phyloP scores from a whole-genome alignment of 1,140 invertebrate species.

The Latrodectus geometricus region DNA sequence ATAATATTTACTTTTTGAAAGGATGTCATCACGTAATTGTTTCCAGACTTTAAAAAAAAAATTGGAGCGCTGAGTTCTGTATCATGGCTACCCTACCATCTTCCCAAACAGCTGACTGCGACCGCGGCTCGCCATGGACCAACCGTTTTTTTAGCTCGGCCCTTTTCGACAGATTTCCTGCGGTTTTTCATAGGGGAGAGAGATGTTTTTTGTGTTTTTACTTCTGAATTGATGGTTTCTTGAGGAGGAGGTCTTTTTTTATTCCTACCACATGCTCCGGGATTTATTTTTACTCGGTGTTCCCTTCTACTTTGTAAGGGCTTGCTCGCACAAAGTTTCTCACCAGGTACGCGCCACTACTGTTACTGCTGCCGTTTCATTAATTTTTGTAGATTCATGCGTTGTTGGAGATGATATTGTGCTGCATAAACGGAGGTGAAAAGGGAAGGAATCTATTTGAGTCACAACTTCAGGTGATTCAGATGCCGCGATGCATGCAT shows the following conservation, averaged over 20 bases:
- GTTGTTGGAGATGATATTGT: constrained; percentile 38
- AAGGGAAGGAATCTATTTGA: not conserved
- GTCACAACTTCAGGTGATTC: not conserved
- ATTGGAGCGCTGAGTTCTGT: constrained; percentile 11
- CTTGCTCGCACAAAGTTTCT: constrained; percentile 37
- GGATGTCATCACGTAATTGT: no score
- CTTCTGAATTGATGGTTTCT: constrained; percentile 60
- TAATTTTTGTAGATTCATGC: constrained; percentile 54
- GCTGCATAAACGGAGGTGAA: not conserved
- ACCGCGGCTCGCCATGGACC: constrained; percentile 52
- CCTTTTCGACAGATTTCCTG: constrained; percentile 59
- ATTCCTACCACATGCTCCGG: not conserved
- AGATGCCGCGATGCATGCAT: not conserved
- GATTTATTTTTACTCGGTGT: constrained; percentile 53
- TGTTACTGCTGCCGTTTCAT: constrained; percentile 25
- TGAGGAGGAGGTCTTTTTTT: constrained; percentile 45
- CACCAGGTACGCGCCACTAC: constrained; percentile 42
- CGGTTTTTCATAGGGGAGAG: constrained; percentile 41
- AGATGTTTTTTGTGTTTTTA: constrained; percentile 43
- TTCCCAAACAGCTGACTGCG: constrained; percentile 56
- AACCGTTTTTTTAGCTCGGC: constrained; percentile 52
- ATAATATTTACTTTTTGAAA: no score
- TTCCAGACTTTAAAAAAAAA: not conserved
- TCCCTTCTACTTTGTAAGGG: constrained; percentile 13
- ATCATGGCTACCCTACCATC: constrained; percentile 33